Percentiles rank a stretch among this genome's conserved stretches.
phyloP scores from a whole-genome alignment of 2,888 invertebrate species.

The Habroteleia sp. region DNA sequence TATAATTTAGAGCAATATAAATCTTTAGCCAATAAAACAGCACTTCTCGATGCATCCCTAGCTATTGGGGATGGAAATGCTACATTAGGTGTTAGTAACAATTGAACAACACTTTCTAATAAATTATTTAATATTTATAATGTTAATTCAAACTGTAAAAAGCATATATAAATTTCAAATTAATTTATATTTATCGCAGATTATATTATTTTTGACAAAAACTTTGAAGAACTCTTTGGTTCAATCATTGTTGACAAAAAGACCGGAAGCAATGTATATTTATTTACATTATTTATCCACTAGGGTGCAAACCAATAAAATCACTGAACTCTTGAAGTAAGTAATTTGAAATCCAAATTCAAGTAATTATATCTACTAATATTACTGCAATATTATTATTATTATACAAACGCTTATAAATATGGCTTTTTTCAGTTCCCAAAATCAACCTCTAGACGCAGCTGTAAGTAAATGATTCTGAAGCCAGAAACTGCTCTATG shows the following conservation, averaged over 20 bases:
- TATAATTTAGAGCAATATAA: constrained; percentile 83
- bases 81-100: constrained; percentile 84
- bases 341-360: too few species aligned
- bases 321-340: constrained; percentile 89
- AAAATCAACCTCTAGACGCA: too few species aligned
- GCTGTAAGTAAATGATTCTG: too few species aligned
- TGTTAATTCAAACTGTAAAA: neutral
- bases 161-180: neutral
- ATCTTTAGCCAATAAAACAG: constrained; percentile 84
- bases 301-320: constrained; percentile 86
- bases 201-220: constrained; percentile 88
- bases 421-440: too few species aligned
- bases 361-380: too few species aligned
- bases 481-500: too few species aligned
- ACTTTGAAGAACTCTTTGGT: constrained; percentile 88
- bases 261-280: constrained; percentile 87
- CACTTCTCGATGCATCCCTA: constrained; percentile 87
- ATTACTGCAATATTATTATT: too few species aligned
- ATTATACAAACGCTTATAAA: too few species aligned
- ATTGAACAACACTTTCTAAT: neutral
- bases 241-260: constrained; percentile 86
- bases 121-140: neutral
- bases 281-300: constrained; percentile 88
- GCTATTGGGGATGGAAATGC: constrained; percentile 89
- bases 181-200: constrained; percentile 80